These are phyloP conservation scores for Calidris pygmaea DNA, from an alignment of 2,113 vertebrate species.

Conservation along the genomic window DNA sequence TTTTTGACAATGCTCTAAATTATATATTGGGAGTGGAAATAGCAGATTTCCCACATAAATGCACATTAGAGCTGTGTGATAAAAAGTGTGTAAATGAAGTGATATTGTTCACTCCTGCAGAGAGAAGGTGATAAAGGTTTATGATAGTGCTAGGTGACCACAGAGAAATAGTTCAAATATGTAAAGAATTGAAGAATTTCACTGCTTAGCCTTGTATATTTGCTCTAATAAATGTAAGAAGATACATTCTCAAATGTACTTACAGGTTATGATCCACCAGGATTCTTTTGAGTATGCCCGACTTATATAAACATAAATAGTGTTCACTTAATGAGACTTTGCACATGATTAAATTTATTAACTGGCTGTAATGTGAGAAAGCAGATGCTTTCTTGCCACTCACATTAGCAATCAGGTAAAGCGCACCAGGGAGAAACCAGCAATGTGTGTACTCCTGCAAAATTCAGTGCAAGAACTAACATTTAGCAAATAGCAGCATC, in stretches of 20 bases:
- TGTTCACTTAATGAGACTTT: not conserved
- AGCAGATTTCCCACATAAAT: not conserved
- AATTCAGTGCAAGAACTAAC: not conserved
- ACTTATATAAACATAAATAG: not conserved
- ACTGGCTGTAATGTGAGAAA: not conserved
- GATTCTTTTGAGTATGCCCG: not conserved
- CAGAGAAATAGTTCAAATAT: not conserved
- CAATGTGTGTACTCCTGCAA: accelerated
- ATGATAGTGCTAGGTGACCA: not conserved
- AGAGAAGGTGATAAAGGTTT: not conserved
- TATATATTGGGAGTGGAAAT: not conserved
- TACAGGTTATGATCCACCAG: not conserved
- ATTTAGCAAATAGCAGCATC: not conserved
- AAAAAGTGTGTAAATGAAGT: not conserved
- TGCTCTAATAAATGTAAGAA: not conserved
- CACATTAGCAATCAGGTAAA: not conserved
- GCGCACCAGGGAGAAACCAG: not conserved
- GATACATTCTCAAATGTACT: accelerated
- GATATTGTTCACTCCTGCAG: not conserved
- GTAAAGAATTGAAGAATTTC: not conserved
- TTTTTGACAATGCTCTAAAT: not conserved
- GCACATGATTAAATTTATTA: not conserved
- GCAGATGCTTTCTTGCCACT: accelerated
- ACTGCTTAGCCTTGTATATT: not conserved
- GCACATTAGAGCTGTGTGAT: not conserved